phyloP scores from a whole-genome alignment of 1,140 invertebrate genomes.

The Musca domestica region DNA sequence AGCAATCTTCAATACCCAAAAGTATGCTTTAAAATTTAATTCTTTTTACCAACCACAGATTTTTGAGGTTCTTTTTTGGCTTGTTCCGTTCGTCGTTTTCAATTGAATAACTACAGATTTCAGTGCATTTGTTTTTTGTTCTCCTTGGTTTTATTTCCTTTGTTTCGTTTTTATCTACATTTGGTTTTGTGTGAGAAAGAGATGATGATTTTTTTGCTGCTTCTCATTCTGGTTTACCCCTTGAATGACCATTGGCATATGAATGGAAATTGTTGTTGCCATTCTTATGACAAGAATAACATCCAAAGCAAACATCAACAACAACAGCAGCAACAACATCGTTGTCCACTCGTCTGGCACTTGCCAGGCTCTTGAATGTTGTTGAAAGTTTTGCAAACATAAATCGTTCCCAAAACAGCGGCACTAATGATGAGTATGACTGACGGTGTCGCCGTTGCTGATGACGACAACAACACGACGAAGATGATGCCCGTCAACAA shows the following conservation, averaged over 20 bases:
- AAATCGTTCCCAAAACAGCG: neutral
- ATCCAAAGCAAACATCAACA: neutral
- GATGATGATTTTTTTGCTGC: neutral
- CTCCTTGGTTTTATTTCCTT: neutral
- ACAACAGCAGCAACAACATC: neutral
- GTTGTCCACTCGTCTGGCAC: slow-evolving; percentile 16
- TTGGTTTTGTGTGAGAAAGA: neutral
- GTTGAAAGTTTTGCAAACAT: neutral
- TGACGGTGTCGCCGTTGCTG: no score
- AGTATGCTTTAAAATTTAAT: slow-evolving; percentile 29
- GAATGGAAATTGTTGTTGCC: slow-evolving; percentile 23
- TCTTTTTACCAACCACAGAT: slow-evolving; percentile 24
- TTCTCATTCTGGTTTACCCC: neutral
- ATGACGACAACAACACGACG: neutral
- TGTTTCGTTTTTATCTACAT: neutral
- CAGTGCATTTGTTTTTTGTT: slow-evolving; percentile 7
- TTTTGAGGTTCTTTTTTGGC: neutral
- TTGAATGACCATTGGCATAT: slow-evolving; percentile 9
- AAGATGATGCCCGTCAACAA: slow-evolving; percentile 24
- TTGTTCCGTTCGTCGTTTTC: neutral
- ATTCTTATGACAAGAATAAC: slow-evolving; percentile 8
- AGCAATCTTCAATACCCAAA: slow-evolving; percentile 22
- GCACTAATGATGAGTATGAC: no score
- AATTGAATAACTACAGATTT: slow-evolving; percentile 7
- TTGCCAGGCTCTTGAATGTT: slow-evolving; percentile 8